Evolutionary conservation across 1,140 invertebrate genomes (phyloP).

Genomic region (Cataglyphis hispanica): DNA sequence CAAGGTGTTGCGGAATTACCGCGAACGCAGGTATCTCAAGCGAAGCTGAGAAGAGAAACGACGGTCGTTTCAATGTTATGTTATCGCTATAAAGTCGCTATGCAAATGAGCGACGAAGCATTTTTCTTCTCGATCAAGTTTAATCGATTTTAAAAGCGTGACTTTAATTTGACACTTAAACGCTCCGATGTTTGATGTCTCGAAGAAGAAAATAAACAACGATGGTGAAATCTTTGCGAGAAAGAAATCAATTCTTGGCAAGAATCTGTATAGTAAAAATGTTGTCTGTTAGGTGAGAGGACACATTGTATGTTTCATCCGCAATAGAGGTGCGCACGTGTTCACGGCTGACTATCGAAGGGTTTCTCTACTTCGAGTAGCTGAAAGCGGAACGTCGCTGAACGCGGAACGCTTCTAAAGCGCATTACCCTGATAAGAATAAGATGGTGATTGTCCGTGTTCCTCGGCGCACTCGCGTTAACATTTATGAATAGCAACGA

Average conservation of each 20-base stretch:
- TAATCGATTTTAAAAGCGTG: background rate
- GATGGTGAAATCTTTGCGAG: background rate
- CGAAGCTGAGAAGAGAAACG: slow-evolving; percentile 22
- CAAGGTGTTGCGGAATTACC: slow-evolving; percentile 1
- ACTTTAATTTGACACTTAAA: background rate
- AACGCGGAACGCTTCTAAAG: background rate
- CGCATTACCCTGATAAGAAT: slow-evolving; percentile 46
- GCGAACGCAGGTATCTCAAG: background rate
- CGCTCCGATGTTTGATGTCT: background rate
- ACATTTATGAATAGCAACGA: slow-evolving; percentile 46
- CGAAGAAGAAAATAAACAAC: background rate
- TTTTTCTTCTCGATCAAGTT: background rate
- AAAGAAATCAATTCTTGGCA: background rate
- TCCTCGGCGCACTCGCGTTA: slow-evolving; percentile 13
- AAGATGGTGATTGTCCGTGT: slow-evolving; percentile 30
- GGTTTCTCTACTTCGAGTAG: slow-evolving; percentile 23
- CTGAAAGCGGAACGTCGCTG: slow-evolving; percentile 1
- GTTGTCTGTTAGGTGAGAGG: background rate
- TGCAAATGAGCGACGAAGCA: background rate
- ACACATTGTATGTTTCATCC: slow-evolving; percentile 10
- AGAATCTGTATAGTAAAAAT: slow-evolving; percentile 1
- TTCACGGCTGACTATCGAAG: slow-evolving; percentile 9
- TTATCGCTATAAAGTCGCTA: background rate
- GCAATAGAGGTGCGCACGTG: background rate
- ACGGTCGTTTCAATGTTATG: background rate